Evolutionary conservation across 2,797 vertebrate species (phyloP), one percentile per base, ranked within the genome.

Genomic region (Chaunax sp.): DNA sequence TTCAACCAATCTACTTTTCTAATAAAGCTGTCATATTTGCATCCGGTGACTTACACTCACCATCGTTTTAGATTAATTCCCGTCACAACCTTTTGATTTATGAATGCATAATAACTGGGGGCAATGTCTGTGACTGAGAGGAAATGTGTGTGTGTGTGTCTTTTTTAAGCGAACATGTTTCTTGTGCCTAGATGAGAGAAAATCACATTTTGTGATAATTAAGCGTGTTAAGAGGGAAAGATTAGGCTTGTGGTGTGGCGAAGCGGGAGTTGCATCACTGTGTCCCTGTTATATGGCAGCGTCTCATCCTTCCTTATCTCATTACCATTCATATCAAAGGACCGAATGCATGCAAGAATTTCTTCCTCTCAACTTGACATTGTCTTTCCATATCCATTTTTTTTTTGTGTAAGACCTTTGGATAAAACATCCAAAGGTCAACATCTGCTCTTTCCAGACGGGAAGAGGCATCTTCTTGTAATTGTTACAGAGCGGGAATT

Each of bases 1-100:
- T 92, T 80, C 80, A 77, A 81, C 79, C 87, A 89, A 90, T 91
- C 88, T 83, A 75, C 81, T 88, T 91, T 88, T 87, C 87, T 91
- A 90, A 91, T 92, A 91, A 90, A 92, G 87, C 88, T 92, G 90
- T 91, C 90, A 90, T 83, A 91, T 90, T 91, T 89, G 87, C 89
- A 89, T 89, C 86, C 80, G 89, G 63, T 85, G 87, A 89, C 88
- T 90, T 90, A 88, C 86, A 84, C 78, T 86, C 82, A 69, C 80
- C 83, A 86, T 83, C 80, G 76, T 86, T 90, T 87, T 77, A 82
- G 78, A 90, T 92, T 90, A 89, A 90, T 90, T 90, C 81, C 82
- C 57, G 74, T 88, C 83, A 82, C 84, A 86, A 89, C 81, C 88
- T 83, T 85, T 81, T 89, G 88, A 92, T 91, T 90, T 89, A 90